Conservation (phyloP, 2,888 invertebrate genomes). For the Pseudococcus longispinus region DNA sequence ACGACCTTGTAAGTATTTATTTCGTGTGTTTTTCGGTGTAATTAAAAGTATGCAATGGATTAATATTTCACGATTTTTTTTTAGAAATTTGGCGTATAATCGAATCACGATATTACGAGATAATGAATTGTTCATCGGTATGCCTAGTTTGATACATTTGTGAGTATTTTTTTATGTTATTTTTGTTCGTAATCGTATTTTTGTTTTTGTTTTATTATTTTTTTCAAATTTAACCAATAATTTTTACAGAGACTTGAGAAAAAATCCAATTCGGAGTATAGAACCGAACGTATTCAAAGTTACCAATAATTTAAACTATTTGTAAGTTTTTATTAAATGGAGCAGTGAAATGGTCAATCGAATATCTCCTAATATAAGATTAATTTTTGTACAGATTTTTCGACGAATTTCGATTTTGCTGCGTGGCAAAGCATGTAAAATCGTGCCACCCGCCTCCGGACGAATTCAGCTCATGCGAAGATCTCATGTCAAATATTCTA, state of each 20-base stretch:
- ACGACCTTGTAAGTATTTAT: conserved; percentile 59
- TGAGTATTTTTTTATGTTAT: conserved; percentile 59
- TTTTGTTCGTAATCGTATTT: neutral
- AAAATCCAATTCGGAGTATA: conserved; percentile 60
- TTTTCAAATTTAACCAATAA: conserved; percentile 8
- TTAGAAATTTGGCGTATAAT: conserved; percentile 61
- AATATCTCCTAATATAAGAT: neutral
- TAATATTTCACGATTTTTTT: conserved; percentile 57
- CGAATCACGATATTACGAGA: conserved; percentile 60
- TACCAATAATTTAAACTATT: conserved; percentile 59
- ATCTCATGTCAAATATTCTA: conserved; percentile 63
- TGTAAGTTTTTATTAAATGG: conserved; percentile 60
- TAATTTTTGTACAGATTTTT: conserved; percentile 59
- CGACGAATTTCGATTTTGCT: conserved; percentile 62
- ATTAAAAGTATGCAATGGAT: neutral
- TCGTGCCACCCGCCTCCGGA: conserved; percentile 62
- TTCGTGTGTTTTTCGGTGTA: neutral
- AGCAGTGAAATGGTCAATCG: neutral
- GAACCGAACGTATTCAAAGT: conserved; percentile 61
- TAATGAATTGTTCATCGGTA: conserved; percentile 60
- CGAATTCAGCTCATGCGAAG: conserved; percentile 64
- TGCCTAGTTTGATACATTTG: conserved; percentile 60
- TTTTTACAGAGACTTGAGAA: conserved; percentile 60
- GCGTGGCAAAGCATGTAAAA: conserved; percentile 61
- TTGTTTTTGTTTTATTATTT: neutral